These are phyloP conservation scores for Cacoxenus indagator DNA, from an alignment of 2,888 invertebrate species.

Conservation along the genomic window DNA sequence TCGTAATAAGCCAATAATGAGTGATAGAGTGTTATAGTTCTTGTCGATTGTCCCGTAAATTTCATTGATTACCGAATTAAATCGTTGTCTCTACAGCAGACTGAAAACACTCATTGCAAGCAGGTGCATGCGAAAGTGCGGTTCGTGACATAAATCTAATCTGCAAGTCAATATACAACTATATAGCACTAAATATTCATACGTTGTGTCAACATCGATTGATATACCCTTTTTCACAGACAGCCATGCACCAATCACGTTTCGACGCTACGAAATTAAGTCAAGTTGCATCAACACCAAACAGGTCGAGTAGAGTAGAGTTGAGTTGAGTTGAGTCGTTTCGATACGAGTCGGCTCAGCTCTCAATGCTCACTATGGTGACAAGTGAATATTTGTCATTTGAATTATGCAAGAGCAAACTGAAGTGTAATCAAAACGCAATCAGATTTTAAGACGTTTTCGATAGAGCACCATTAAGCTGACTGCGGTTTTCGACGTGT, in stretches of 20 bases:
- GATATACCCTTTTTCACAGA: neutral
- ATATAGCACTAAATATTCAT: constrained; percentile 10
- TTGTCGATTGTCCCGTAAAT: too few relatives aligned
- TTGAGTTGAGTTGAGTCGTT: too few relatives aligned
- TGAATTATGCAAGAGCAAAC: constrained; percentile 19
- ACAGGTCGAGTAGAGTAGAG: neutral
- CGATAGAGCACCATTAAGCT: neutral
- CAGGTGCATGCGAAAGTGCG: neutral
- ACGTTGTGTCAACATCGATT: neutral
- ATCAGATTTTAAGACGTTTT: constrained; percentile 5
- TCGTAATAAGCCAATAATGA: too few relatives aligned
- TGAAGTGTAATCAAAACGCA: constrained; percentile 10
- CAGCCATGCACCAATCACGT: neutral
- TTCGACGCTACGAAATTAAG: neutral
- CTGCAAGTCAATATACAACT: constrained; percentile 11
- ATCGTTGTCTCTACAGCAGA: too few relatives aligned
- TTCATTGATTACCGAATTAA: neutral
- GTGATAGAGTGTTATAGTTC: too few relatives aligned
- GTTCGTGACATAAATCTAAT: constrained; percentile 5
- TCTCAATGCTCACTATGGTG: too few relatives aligned
- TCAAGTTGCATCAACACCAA: neutral
- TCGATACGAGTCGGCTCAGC: too few relatives aligned
- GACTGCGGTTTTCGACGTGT: neutral
- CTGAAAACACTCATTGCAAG: neutral
- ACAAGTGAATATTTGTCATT: constrained; percentile 16